A percentile compares a stretch with the other conserved stretches of the same genome.
Conservation (phyloP, 2,888 invertebrate genomes). For the Lingula anatina region DNA sequence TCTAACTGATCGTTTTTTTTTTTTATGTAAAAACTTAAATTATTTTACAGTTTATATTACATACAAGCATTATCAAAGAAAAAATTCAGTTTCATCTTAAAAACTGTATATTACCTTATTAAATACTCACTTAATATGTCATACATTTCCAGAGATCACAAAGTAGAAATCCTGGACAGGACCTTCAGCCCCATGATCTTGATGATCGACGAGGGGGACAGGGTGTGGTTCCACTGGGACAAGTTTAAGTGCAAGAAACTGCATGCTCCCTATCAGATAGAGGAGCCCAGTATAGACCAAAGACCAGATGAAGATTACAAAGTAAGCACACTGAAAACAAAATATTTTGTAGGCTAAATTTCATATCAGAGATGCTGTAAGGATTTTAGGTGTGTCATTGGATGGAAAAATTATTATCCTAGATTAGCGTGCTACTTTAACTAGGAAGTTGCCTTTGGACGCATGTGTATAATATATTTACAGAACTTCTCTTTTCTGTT, state of each 20-base stretch:
- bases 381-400: no score
- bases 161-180: conserved; percentile 43
- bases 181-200: conserved; percentile 48
- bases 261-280: conserved; percentile 50
- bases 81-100: no score
- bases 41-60: no score
- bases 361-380: no score
- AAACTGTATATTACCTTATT: no score
- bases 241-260: conserved; percentile 44
- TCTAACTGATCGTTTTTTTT: neutral
- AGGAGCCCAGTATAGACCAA: conserved; percentile 35
- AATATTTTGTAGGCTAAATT: no score
- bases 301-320: conserved; percentile 40
- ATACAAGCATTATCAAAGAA: conserved; percentile 3
- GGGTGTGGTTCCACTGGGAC: conserved; percentile 52
- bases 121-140: no score
- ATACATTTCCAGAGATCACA: conserved; percentile 42
- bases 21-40: conserved; percentile 1
- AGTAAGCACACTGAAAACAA: conserved; percentile 33
- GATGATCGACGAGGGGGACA: conserved; percentile 50
- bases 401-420: no score
- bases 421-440: no score
- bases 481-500: no score
- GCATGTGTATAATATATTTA: no score
- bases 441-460: no score